These are phyloP conservation scores for Tinea pellionella DNA, from an alignment of 2,888 invertebrate species.

Conservation along the genomic window DNA sequence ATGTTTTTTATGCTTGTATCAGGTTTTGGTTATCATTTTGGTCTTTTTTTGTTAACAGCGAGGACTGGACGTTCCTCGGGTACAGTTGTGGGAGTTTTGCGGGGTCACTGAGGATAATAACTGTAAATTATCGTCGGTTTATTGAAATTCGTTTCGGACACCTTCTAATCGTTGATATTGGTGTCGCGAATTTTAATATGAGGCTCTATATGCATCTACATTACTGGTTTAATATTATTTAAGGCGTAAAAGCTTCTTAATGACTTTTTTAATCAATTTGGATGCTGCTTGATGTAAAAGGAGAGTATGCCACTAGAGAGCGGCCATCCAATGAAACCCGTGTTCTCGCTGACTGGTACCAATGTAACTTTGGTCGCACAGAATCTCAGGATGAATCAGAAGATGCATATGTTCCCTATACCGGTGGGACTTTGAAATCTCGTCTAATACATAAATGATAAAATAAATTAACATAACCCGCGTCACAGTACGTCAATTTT, in stretches of 20 bases:
- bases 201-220: neutral
- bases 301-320: too few species aligned
- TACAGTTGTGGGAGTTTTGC: slow-evolving; percentile 22
- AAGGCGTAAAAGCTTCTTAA: neutral
- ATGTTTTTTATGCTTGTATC: slow-evolving; percentile 39
- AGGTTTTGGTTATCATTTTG: slow-evolving; percentile 46
- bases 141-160: slow-evolving; percentile 57
- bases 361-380: too few species aligned
- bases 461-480: too few species aligned
- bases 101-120: slow-evolving; percentile 68
- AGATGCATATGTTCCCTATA: too few species aligned
- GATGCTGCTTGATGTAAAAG: too few species aligned
- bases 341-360: too few species aligned
- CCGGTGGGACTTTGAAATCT: too few species aligned
- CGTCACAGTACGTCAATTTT: too few species aligned
- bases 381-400: too few species aligned
- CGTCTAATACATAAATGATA: too few species aligned
- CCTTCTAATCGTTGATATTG: slow-evolving; percentile 49
- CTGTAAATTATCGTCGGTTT: slow-evolving; percentile 66
- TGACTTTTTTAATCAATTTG: too few species aligned
- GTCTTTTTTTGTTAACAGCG: slow-evolving; percentile 57
- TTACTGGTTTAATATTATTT: neutral
- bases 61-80: slow-evolving; percentile 26
- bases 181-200: slow-evolving; percentile 20
- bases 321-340: too few species aligned